These are phyloP conservation scores for Amiota minor DNA, from an alignment of 2,888 invertebrate genomes.

Conservation along the genomic window DNA sequence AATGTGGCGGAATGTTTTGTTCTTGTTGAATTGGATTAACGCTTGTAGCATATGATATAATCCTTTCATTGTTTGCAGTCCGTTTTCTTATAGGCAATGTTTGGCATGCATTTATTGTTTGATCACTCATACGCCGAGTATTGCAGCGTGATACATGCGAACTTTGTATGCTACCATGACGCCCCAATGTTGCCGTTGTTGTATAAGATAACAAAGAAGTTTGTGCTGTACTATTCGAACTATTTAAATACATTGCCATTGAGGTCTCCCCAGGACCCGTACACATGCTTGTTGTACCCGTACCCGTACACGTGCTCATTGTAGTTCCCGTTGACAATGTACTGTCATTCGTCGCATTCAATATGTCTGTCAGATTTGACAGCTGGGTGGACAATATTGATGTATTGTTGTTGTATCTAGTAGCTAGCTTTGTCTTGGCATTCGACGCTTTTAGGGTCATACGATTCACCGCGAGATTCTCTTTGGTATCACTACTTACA, in stretches of 20 bases:
- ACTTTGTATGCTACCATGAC: slow-evolving; percentile 2
- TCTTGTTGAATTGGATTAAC: slow-evolving; percentile 31
- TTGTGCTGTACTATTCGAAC: slow-evolving; percentile 55
- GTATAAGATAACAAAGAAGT: slow-evolving; percentile 46
- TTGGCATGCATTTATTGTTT: slow-evolving; percentile 33
- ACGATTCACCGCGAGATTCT: slow-evolving; percentile 78
- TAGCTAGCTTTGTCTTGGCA: slow-evolving; percentile 28
- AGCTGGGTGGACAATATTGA: slow-evolving; percentile 52
- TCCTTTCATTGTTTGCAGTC: slow-evolving; percentile 25
- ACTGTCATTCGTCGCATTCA: slow-evolving; percentile 51
- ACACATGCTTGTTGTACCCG: neutral
- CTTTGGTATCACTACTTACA: slow-evolving; percentile 83
- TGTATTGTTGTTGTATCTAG: slow-evolving; percentile 33
- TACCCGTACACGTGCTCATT: neutral
- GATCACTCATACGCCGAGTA: neutral
- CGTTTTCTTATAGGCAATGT: slow-evolving; percentile 38
- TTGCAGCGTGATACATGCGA: neutral
- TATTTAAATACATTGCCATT: slow-evolving; percentile 32
- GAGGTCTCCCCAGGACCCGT: no score
- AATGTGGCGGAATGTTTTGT: slow-evolving; percentile 17
- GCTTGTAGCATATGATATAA: slow-evolving; percentile 11
- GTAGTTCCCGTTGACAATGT: slow-evolving; percentile 29
- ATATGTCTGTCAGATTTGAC: slow-evolving; percentile 51
- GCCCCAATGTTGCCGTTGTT: slow-evolving; percentile 19
- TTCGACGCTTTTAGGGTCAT: slow-evolving; percentile 60